Percentiles rank a stretch among this genome's conserved stretches.
Evolutionary conservation across 2,797 vertebrate genomes (phyloP).

Genomic region (Phrynocephalus forsythii): DNA sequence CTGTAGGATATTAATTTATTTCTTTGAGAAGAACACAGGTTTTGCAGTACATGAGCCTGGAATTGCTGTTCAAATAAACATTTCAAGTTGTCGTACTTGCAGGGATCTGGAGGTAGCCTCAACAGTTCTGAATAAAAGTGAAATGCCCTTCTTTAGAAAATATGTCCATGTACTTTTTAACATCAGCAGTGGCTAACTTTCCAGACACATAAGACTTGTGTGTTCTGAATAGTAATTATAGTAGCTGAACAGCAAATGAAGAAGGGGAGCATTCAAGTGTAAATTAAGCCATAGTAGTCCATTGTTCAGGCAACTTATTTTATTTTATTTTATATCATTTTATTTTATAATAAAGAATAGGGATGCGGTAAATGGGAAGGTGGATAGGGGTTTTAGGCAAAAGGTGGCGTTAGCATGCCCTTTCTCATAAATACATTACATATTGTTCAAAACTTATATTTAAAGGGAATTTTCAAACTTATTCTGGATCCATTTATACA

Average conservation of each 20-base stretch:
- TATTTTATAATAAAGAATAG: no score
- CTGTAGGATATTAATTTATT: neutral
- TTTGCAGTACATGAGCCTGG: neutral
- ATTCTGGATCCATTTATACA: no score
- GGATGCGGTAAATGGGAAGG: no score
- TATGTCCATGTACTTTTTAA: neutral
- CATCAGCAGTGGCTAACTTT: neutral
- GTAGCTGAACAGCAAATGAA: neutral
- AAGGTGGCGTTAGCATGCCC: no score
- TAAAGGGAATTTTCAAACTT: no score
- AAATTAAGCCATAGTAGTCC: neutral
- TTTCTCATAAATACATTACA: no score
- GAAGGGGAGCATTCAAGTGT: neutral
- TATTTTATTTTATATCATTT: no score
- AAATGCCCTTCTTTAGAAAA: neutral
- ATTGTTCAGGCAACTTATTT: neutral
- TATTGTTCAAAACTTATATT: no score
- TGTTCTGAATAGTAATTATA: neutral
- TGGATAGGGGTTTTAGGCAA: no score
- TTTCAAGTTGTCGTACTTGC: neutral
- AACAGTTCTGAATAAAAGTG: neutral
- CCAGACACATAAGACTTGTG: neutral
- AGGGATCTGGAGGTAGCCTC: neutral
- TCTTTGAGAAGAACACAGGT: neutral
- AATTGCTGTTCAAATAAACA: neutral